Evolutionary conservation across 2,888 invertebrate species (phyloP), one percentile per base, ranked within the genome.

Genomic region (Ceramica pisi): DNA sequence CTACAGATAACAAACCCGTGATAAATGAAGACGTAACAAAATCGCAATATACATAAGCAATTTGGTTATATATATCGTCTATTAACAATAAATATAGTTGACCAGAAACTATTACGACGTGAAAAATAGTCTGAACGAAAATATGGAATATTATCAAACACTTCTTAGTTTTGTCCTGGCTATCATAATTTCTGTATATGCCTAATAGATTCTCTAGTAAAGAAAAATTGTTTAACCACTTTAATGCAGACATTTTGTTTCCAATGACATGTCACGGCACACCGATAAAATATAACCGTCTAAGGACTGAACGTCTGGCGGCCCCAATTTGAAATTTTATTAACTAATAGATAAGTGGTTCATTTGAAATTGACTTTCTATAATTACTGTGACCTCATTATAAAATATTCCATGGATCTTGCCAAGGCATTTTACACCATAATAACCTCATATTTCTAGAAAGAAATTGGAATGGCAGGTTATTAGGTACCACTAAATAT

Each of bases 51-150:
- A 56, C 14, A 21, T 6, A 56, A 38, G 6, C 12, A 5, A 56
- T 21, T 21, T 56, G 10, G 21, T 21, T 38, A n/a, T 56, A 8
- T 7, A 38, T 6, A 38, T 56, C 7, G 12, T 56, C 56, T n/a
- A 56, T 56, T 21, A 35, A 7, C 35, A 56, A 7, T n/a, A 56
- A 21, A 56, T 56, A 56, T 8, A 56, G 35, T 56, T 56, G 56
- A 56, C 56, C 35, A 10, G 12, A 21, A 21, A 56, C 2, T 56
- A 38, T 14, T 12, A 56, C 14, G 35, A n/a, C 14, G 35, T 21
- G 35, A 7, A 56, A n/a, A 2, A 12, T 21, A 7, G 7, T 56
- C 56, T 35, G 56, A n/a, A 21, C n/a, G 2, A 38, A 56, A 38
- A 56, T 38, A 2, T 56, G 35, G 12, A 21, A 9, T 56, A 56